Conservation (phyloP, 2,888 invertebrate genomes). For the Caenorhabditis sp. region DNA sequence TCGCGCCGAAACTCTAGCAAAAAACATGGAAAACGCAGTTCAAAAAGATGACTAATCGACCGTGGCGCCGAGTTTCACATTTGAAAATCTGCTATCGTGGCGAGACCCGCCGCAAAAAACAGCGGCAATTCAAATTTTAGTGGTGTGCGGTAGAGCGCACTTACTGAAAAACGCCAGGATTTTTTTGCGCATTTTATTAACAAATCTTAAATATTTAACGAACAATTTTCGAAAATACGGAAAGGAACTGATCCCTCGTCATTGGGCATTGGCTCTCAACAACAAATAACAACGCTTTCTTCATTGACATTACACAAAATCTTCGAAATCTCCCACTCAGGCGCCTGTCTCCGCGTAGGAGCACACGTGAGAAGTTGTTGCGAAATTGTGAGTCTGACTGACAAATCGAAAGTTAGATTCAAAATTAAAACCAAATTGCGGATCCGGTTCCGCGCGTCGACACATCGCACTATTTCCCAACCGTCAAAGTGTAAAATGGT, state of each 20-base stretch:
- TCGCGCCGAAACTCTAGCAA: conserved; percentile 12
- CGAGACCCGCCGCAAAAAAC: conserved; percentile 31
- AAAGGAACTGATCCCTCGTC: conserved; percentile 16
- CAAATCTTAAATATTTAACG: too few relatives aligned
- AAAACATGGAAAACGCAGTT: neutral
- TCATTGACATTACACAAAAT: conserved; percentile 52
- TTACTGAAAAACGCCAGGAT: neutral
- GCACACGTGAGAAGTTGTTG: conserved; percentile 44
- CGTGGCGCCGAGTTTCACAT: conserved; percentile 29
- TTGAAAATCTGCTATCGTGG: conserved; percentile 29
- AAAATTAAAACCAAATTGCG: neutral
- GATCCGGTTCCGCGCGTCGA: conserved; percentile 15
- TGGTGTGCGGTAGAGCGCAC: conserved; percentile 7
- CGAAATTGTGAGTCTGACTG: conserved; percentile 25
- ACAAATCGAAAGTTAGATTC: conserved; percentile 1
- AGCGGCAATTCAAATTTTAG: conserved; percentile 22
- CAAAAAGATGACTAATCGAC: conserved; percentile 21
- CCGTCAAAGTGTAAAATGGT: conserved; percentile 34
- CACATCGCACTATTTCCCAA: neutral
- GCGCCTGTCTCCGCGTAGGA: conserved; percentile 1
- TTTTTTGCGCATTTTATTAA: neutral
- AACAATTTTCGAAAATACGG: too few relatives aligned
- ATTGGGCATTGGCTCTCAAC: neutral
- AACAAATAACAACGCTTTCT: conserved; percentile 31
- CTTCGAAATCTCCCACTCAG: conserved; percentile 32